Evolutionary conservation across 1,140 invertebrate genomes (phyloP).

Genomic region (Zeugodacus cucurbitae): DNA sequence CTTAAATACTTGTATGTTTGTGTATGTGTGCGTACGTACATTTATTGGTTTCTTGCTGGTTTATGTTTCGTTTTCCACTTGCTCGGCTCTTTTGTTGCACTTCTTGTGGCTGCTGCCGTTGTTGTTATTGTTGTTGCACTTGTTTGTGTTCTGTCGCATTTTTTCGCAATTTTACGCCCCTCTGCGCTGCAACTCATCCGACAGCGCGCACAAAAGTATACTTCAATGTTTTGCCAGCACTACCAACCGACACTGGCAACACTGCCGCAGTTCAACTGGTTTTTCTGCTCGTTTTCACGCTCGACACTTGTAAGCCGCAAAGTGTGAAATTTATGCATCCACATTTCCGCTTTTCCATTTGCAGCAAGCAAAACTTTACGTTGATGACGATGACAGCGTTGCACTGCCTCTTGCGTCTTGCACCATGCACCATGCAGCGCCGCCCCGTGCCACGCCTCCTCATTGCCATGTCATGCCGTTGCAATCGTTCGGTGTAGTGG

Average conservation of each 20-base stretch:
- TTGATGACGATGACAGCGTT: background rate
- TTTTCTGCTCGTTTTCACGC: constrained; percentile 37
- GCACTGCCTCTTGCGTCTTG: background rate
- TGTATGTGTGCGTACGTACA: background rate
- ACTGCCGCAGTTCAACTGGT: background rate
- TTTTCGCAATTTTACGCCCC: constrained; percentile 34
- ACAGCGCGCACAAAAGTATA: constrained; percentile 5
- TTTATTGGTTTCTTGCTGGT: constrained; percentile 21
- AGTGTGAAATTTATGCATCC: constrained; percentile 38
- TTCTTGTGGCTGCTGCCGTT: background rate
- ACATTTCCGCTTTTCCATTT: constrained; percentile 33
- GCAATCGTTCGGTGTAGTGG: constrained; percentile 17
- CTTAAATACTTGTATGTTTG: background rate
- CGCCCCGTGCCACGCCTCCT: background rate
- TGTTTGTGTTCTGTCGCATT: background rate
- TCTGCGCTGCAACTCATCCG: constrained; percentile 18
- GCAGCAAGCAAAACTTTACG: constrained; percentile 11
- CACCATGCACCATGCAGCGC: background rate
- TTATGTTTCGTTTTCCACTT: constrained; percentile 28
- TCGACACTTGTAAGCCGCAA: constrained; percentile 36
- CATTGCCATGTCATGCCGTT: background rate
- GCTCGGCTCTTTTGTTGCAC: constrained; percentile 1
- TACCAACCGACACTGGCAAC: background rate
- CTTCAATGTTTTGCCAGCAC: background rate
- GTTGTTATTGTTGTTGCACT: background rate